phyloP scores from a whole-genome alignment of 2,888 invertebrate species.

The Elaeidobius kamerunicus region DNA sequence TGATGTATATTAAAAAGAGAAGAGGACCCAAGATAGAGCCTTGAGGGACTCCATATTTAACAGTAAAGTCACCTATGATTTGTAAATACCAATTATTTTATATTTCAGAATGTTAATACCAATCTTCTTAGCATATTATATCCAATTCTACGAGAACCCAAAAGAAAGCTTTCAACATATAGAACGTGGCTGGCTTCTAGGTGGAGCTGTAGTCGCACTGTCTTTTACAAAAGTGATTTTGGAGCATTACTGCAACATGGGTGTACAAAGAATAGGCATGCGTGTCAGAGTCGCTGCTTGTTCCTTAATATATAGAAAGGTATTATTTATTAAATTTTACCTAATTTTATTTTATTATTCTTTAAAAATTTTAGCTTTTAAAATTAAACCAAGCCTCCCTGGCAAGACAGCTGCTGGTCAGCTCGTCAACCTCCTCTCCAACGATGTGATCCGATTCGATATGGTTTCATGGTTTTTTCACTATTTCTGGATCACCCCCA shows the following conservation, averaged over 20 bases:
- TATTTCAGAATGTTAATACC: conserved; percentile 60
- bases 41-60: no score
- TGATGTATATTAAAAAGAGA: no score
- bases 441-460: conserved; percentile 82
- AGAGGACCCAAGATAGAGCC: no score
- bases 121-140: conserved; percentile 59
- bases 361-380: conserved; percentile 51
- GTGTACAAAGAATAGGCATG: conserved; percentile 69
- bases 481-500: conserved; percentile 78
- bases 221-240: conserved; percentile 59
- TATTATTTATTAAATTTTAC: conserved; percentile 41
- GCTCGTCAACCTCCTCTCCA: conserved; percentile 80
- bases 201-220: conserved; percentile 58
- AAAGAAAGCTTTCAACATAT: conserved; percentile 18
- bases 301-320: conserved; percentile 81
- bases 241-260: conserved; percentile 61
- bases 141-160: conserved; percentile 53
- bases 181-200: conserved; percentile 61
- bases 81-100: no score
- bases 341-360: neutral
- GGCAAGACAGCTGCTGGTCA: conserved; percentile 81
- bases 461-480: conserved; percentile 66
- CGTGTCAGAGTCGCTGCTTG: conserved; percentile 72
- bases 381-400: conserved; percentile 66
- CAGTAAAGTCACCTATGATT: no score